phyloP scores from a whole-genome alignment of 2,888 invertebrate species.

The Drosophila pseudotalamancana region DNA sequence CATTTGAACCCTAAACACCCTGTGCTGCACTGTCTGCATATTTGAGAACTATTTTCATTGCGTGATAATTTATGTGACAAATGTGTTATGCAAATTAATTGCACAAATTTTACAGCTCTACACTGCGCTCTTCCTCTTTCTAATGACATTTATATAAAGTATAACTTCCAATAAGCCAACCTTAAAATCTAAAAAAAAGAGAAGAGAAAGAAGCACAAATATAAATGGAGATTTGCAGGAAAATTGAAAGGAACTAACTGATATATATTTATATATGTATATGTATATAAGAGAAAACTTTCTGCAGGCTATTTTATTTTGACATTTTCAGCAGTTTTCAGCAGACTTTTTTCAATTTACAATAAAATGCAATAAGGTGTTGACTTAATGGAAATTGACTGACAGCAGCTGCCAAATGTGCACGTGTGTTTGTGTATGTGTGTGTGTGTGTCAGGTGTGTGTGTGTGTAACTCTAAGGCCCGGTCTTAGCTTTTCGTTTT shows the following conservation, averaged over 20 bases:
- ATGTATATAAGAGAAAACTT: no score
- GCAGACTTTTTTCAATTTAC: conserved; percentile 71
- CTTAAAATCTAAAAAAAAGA: no score
- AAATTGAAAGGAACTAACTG: no score
- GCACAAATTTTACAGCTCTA: conserved; percentile 24
- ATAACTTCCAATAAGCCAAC: no score
- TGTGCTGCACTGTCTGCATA: conserved; percentile 59
- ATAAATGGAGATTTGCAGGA: no score
- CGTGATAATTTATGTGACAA: conserved; percentile 73
- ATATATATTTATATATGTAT: no score
- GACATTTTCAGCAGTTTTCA: conserved; percentile 61
- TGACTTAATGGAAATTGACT: conserved; percentile 80
- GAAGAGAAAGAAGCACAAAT: no score
- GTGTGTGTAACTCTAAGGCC: conserved; percentile 54
- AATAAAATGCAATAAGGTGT: conserved; percentile 81
- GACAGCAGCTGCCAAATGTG: conserved; percentile 75
- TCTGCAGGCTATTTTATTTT: conserved; percentile 7
- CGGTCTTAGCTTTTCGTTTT: conserved; percentile 42
- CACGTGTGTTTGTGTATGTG: conserved; percentile 12
- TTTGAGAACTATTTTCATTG: conserved; percentile 74
- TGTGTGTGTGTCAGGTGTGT: conserved; percentile 9
- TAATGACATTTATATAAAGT: background rate
- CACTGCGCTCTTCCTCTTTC: background rate
- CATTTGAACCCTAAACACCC: conserved; percentile 41
- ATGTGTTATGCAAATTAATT: conserved; percentile 75